These are phyloP conservation scores for Drosophila auraria DNA, from an alignment of 1,140 invertebrate genomes.

Conservation along the genomic window DNA sequence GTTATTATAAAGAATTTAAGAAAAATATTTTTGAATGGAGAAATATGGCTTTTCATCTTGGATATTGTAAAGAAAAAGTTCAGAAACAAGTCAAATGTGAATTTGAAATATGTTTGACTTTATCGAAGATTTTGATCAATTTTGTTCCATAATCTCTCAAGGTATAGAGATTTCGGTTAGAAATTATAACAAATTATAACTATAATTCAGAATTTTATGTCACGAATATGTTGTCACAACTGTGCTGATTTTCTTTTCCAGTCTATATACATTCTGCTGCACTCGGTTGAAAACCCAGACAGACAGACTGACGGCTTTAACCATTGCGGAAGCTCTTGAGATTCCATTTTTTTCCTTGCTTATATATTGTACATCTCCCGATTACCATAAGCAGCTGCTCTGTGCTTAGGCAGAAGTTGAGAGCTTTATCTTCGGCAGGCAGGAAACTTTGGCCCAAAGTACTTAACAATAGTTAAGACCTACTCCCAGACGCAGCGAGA, in stretches of 20 bases:
- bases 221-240: not conserved
- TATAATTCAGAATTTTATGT: too few species aligned
- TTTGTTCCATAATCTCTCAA: too few species aligned
- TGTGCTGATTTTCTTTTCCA: not conserved
- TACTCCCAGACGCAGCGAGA: slow-evolving; percentile 12
- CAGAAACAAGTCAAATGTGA: too few species aligned
- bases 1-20: not conserved
- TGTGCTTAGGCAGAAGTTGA: slow-evolving; percentile 44
- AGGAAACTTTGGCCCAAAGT: slow-evolving; percentile 60
- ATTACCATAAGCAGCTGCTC: slow-evolving; percentile 50
- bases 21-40: too few species aligned
- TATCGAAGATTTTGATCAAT: too few species aligned
- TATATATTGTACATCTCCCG: slow-evolving; percentile 1
- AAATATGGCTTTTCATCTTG: too few species aligned
- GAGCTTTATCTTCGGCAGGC: slow-evolving; percentile 66
- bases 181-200: too few species aligned
- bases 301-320: slow-evolving; percentile 31
- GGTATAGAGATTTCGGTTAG: too few species aligned
- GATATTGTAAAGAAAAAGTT: too few species aligned
- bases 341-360: not conserved
- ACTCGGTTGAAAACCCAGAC: slow-evolving; percentile 10
- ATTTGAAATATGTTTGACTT: too few species aligned
- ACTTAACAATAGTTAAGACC: slow-evolving; percentile 69
- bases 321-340: slow-evolving; percentile 46
- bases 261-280: slow-evolving; percentile 10